A percentile compares a stretch with the other conserved stretches of the same genome.
phyloP scores from a whole-genome alignment of 2,888 invertebrate species.

The Diogma glabrata region DNA sequence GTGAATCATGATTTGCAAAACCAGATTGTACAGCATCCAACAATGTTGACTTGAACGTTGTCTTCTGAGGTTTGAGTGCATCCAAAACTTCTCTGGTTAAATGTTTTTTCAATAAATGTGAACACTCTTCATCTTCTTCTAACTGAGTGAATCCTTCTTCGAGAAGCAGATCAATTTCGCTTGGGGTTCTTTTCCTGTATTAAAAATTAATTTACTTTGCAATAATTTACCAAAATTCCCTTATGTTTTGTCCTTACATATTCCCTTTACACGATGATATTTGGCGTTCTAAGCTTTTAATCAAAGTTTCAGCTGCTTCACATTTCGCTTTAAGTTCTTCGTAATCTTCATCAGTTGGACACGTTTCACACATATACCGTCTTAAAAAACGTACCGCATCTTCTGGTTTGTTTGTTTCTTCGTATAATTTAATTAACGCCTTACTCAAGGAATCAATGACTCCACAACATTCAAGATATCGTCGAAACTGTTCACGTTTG shows the following conservation, averaged over 20 bases:
- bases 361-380: conserved; percentile 11
- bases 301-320: conserved; percentile 28
- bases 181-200: conserved; percentile 31
- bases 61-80: conserved; percentile 41
- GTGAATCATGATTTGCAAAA: conserved; percentile 48
- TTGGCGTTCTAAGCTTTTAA: conserved; percentile 29
- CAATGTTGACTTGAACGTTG: conserved; percentile 44
- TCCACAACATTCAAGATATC: conserved; percentile 14
- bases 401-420: conserved; percentile 14
- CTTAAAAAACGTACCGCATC: conserved; percentile 14
- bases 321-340: conserved; percentile 22
- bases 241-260: conserved; percentile 26
- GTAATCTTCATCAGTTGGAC: conserved; percentile 14
- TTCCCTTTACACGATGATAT: conserved; percentile 25
- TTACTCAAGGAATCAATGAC: conserved; percentile 13
- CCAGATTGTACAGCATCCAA: conserved; percentile 53
- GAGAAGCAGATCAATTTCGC: conserved; percentile 36
- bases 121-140: conserved; percentile 39
- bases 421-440: conserved; percentile 16
- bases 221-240: neutral
- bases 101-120: conserved; percentile 51
- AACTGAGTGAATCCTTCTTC: conserved; percentile 41
- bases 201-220: too few species aligned
- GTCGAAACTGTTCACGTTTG: conserved; percentile 15
- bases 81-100: conserved; percentile 43